phyloP scores from a whole-genome alignment of 2,113 vertebrate species.

The Petrocephalus zakoni region DNA sequence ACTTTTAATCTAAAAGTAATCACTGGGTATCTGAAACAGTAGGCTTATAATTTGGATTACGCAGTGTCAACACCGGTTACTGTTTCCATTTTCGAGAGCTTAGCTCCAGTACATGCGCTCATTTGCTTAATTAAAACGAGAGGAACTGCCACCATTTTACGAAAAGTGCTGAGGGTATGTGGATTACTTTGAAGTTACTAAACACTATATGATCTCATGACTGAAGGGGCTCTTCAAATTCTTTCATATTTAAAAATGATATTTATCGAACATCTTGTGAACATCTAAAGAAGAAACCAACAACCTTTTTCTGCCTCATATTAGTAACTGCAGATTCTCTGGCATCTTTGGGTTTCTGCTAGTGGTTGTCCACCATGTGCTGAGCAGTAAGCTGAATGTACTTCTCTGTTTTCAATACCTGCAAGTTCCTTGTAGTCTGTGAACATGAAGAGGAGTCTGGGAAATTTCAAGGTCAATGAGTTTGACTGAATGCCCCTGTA shows the following conservation, averaged over 20 bases:
- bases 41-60: background rate
- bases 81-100: background rate
- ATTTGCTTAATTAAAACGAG: background rate
- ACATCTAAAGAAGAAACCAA: background rate
- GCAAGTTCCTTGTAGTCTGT: background rate
- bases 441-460: background rate
- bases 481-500: background rate
- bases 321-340: background rate
- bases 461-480: background rate
- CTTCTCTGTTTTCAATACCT: background rate
- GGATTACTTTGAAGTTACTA: slow-evolving; percentile 1
- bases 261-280: background rate
- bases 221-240: background rate
- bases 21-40: slow-evolving; percentile 4
- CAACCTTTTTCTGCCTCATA: background rate
- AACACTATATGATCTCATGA: background rate
- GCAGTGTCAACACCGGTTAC: background rate
- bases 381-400: background rate
- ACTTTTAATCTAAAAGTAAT: slow-evolving; percentile 1
- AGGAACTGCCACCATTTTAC: background rate
- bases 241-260: background rate
- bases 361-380: background rate
- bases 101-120: background rate
- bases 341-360: background rate
- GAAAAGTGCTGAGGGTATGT: background rate